Percentiles rank a stretch among this genome's conserved stretches.
These are phyloP conservation scores for Enteromius radiatus DNA, from an alignment of 2,797 vertebrate species.

Conservation along the genomic window DNA sequence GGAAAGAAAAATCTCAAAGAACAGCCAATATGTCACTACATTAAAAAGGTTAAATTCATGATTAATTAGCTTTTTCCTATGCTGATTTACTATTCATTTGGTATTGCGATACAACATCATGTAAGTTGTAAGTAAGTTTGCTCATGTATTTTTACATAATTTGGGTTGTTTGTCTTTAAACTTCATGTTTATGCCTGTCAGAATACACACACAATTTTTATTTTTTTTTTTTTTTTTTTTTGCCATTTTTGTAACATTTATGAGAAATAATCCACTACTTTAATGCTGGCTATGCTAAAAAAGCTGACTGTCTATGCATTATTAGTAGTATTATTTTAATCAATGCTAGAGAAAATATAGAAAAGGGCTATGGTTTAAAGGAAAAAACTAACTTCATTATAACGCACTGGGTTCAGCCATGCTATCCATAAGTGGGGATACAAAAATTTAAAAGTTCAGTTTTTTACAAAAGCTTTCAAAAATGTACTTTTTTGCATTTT, in stretches of 20 bases:
- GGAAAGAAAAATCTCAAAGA: slow-evolving; percentile 3
- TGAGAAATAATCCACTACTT: neutral
- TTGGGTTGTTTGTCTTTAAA: slow-evolving; percentile 3
- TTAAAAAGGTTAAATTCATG: neutral
- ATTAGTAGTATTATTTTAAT: neutral
- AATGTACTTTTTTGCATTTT: neutral
- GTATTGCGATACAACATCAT: neutral
- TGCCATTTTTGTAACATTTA: neutral
- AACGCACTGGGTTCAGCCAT: neutral
- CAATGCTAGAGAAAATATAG: neutral
- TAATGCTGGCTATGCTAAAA: no score
- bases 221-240: neutral
- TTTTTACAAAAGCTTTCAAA: neutral
- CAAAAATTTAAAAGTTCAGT: neutral
- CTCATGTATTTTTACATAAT: neutral
- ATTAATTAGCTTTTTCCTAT: neutral
- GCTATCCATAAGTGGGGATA: neutral
- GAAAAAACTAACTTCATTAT: neutral
- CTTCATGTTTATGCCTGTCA: neutral
- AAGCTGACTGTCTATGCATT: neutral
- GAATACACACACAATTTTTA: neutral
- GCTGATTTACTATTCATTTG: neutral
- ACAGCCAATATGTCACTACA: neutral
- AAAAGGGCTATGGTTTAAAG: no score
- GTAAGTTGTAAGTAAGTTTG: neutral